Evolutionary conservation across 1,140 invertebrate species (phyloP).

Genomic region (Tetramorium parvispinum): DNA sequence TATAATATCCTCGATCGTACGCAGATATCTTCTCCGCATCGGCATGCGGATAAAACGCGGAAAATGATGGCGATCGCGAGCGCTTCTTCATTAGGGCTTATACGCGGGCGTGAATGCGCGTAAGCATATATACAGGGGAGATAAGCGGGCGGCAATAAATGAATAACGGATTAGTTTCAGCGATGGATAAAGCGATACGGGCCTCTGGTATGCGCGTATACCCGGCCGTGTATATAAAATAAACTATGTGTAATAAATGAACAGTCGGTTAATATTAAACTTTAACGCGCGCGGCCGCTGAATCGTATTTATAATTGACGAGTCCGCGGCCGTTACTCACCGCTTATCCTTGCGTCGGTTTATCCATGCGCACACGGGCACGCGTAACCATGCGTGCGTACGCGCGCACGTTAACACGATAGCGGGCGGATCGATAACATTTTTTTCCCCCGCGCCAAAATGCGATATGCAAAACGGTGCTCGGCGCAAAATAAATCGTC

Average conservation of each 20-base stretch:
- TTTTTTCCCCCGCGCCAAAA: background rate
- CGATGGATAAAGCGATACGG: conserved; percentile 61
- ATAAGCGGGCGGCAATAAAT: conserved; percentile 64
- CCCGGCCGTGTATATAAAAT: conserved; percentile 60
- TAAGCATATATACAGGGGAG: conserved; percentile 16
- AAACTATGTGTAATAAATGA: conserved; percentile 70
- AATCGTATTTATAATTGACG: conserved; percentile 75
- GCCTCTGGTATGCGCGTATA: conserved; percentile 13
- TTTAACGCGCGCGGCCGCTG: conserved; percentile 44
- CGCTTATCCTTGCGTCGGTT: conserved; percentile 38
- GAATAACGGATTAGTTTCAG: conserved; percentile 69
- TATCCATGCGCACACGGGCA: conserved; percentile 7
- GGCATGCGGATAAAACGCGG: conserved; percentile 32
- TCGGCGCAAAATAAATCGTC: background rate
- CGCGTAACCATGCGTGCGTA: background rate
- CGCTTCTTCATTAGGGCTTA: conserved; percentile 44
- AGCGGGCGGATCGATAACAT: conserved; percentile 21
- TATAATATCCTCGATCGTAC: background rate
- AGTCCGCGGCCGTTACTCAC: conserved; percentile 66
- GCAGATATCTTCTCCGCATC: background rate
- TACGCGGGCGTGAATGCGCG: background rate
- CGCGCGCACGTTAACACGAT: background rate
- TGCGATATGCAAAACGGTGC: background rate
- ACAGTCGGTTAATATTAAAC: conserved; percentile 69
- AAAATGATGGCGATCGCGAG: conserved; percentile 23